Evolutionary conservation across 2,797 vertebrate genomes (phyloP).

Genomic region (Chelmon rostratus): DNA sequence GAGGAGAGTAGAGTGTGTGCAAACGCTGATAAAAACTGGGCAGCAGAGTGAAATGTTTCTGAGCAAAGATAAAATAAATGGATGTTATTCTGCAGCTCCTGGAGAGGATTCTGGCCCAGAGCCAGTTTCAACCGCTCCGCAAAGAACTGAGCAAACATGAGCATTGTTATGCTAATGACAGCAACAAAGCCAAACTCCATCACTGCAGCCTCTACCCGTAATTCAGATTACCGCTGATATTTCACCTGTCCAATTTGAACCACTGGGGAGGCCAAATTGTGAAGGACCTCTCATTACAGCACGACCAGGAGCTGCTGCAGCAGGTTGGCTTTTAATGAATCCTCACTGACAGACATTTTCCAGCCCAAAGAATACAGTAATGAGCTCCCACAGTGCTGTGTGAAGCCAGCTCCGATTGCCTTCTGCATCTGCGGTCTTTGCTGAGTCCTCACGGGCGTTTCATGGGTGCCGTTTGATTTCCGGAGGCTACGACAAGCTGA

Average conservation of each 20-base stretch:
- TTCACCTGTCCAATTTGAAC: conserved; percentile 57
- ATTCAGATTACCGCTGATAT: conserved; percentile 45
- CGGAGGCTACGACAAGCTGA: conserved; percentile 17
- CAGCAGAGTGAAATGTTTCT: conserved; percentile 14
- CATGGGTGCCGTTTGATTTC: conserved; percentile 24
- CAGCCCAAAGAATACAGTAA: conserved; percentile 79
- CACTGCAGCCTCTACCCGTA: not conserved
- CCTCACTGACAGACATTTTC: conserved; percentile 79
- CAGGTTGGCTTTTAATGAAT: conserved; percentile 79
- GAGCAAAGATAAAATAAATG: conserved; percentile 18
- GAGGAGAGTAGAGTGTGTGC: not conserved
- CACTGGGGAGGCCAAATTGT: conserved; percentile 30
- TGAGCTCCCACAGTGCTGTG: conserved; percentile 78
- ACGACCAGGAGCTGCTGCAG: conserved; percentile 58
- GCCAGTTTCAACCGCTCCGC: not conserved
- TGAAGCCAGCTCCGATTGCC: conserved; percentile 34
- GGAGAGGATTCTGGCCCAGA: not conserved
- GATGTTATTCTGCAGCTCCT: conserved; percentile 5
- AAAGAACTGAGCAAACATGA: conserved; percentile 13
- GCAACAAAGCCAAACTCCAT: conserved; percentile 17
- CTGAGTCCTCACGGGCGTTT: conserved; percentile 11
- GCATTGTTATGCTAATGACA: conserved; percentile 31
- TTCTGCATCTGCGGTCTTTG: conserved; percentile 50
- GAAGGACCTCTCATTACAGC: conserved; percentile 65
- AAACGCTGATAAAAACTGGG: not conserved